Conservation (phyloP, 2,888 invertebrate species). For the Criorhina ranunculi region DNA sequence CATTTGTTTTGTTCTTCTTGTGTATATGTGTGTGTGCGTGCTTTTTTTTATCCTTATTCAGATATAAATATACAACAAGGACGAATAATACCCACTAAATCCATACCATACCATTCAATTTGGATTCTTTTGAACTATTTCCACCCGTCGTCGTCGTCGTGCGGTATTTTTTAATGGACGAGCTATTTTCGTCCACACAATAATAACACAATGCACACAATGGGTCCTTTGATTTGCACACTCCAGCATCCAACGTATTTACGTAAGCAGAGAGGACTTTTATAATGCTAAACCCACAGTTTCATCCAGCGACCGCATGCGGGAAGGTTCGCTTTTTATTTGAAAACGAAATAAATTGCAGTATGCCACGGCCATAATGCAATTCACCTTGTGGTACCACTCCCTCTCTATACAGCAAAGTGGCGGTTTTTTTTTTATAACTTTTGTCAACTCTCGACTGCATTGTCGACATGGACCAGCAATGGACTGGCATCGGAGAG, state of each 20-base stretch:
- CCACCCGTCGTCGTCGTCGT: background rate
- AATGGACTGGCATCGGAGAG: slow-evolving; percentile 17
- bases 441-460: slow-evolving; percentile 52
- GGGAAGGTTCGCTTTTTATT: slow-evolving; percentile 53
- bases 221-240: slow-evolving; percentile 57
- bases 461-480: background rate
- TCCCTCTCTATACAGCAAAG: slow-evolving; percentile 58
- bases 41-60: background rate
- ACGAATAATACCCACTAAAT: slow-evolving; percentile 24
- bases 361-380: slow-evolving; percentile 67
- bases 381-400: slow-evolving; percentile 72
- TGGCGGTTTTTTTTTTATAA: slow-evolving; percentile 52
- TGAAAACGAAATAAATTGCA: slow-evolving; percentile 74
- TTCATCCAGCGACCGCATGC: slow-evolving; percentile 40
- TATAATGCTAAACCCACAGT: slow-evolving; percentile 31
- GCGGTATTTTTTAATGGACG: slow-evolving; percentile 37
- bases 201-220: slow-evolving; percentile 63
- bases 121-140: slow-evolving; percentile 35
- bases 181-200: slow-evolving; percentile 70
- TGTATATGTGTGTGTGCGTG: too few species aligned
- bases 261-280: slow-evolving; percentile 58
- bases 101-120: slow-evolving; percentile 24
- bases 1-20: background rate
- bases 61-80: slow-evolving; percentile 25
- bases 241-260: slow-evolving; percentile 48